Percentiles rank a stretch among this genome's conserved stretches.
Evolutionary conservation across 2,113 vertebrate genomes (phyloP).

Genomic region (Heliornis fulica): DNA sequence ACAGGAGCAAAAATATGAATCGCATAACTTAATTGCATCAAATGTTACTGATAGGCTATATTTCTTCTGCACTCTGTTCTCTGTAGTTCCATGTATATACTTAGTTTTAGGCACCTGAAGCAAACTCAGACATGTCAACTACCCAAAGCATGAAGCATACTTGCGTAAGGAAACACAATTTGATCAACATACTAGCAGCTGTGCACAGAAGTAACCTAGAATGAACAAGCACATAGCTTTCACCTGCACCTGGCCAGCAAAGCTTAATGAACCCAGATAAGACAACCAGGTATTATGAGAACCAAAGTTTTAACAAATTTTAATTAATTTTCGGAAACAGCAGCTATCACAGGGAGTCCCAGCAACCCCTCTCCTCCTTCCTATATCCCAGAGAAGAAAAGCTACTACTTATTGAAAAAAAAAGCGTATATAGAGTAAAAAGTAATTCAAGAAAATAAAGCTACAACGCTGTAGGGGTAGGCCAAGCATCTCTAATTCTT

Average conservation of each 20-base stretch:
- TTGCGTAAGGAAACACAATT: not conserved
- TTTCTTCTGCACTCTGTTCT: not conserved
- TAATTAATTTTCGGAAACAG: not conserved
- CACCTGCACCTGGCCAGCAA: not conserved
- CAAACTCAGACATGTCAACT: not conserved
- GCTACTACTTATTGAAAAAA: not conserved
- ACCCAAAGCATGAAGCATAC: not conserved
- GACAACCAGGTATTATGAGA: not conserved
- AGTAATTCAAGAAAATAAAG: not conserved
- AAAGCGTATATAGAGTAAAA: rapidly evolving
- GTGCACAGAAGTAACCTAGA: not conserved
- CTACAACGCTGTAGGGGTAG: not conserved
- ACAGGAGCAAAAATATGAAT: not conserved
- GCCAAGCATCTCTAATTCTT: not conserved
- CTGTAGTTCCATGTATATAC: not conserved
- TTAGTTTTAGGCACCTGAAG: not conserved
- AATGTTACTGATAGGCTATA: not conserved
- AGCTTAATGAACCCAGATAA: not conserved
- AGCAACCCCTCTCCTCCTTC: not conserved
- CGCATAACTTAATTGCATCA: not conserved
- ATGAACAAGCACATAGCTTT: not conserved
- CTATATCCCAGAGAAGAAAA: not conserved
- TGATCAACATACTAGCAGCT: not conserved
- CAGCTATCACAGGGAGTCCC: not conserved
- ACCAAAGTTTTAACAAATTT: not conserved